Conservation (phyloP, 2,113 vertebrate species). For the Phaethornis superciliosus region DNA sequence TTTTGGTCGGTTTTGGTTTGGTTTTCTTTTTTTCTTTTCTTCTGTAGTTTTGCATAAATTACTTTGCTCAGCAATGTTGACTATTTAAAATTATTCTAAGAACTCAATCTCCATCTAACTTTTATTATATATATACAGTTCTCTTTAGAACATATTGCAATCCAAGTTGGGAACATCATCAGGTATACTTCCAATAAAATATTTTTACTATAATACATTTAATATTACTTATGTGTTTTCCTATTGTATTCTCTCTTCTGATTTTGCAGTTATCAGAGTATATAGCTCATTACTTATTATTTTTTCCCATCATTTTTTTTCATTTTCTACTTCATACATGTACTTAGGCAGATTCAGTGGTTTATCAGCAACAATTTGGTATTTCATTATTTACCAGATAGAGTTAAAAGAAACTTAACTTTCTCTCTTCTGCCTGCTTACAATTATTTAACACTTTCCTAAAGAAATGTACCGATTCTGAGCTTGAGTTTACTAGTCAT, state of each 20-base stretch:
- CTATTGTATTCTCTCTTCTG: neutral
- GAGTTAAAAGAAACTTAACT: neutral
- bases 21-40: neutral
- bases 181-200: neutral
- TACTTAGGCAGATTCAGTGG: neutral
- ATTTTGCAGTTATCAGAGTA: neutral
- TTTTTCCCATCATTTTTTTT: neutral
- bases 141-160: neutral
- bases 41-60: neutral
- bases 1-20: neutral
- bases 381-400: neutral
- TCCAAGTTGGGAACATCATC: neutral
- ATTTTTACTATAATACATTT: neutral
- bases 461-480: neutral
- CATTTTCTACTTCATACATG: neutral
- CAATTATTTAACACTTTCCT: slow-evolving; percentile 3
- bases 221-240: neutral
- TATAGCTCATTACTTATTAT: neutral
- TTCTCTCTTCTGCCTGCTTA: neutral
- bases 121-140: neutral
- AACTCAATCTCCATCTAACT: neutral
- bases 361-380: neutral
- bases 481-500: slow-evolving; percentile 12
- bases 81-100: neutral
- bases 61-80: neutral